Evolutionary conservation across 2,797 vertebrate genomes (phyloP), one percentile per base, ranked within the genome.

Genomic region (Acrossocheilus wenchowensis): DNA sequence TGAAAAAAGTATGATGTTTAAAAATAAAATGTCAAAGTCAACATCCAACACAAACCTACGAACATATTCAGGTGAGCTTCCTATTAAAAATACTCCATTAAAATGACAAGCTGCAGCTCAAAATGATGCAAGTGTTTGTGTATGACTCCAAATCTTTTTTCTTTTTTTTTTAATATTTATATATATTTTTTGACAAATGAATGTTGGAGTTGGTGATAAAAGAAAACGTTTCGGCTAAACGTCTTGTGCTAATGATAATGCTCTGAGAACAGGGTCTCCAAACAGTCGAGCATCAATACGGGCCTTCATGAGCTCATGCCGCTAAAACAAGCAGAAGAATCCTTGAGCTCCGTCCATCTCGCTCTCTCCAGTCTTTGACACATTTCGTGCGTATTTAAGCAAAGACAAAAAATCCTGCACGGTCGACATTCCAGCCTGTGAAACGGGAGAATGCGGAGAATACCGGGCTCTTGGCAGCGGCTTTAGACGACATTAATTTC

Each of bases 401-500:
- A 78, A 75, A 78, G 92, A 92, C 93, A 89, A 92, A 93, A 91
- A 89, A 91, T 93, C 92, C 92, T 90, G 86, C 91, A 81, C 90
- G 88, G 90, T 92, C 89, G 88, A 92, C 88, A 93, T 88, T 89
- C 81, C 87, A 89, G 89, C 82, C 90, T 89, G 88, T 89, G 87
- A 83, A 88, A 88, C 83, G 87, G 87, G 92, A 93, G 92, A 95
- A 94, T 93, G 92, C n/a, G 21, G 78, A 81, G 79, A 69, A 69
- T n/a, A 52, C 79, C 2, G 23, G 83, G 84, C 90, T 87, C 93
- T 93, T 94, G 94, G 93, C 94, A 93, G 93, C 92, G 92, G 91
- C 84, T 92, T 88, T 81, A 91, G 89, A 90, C 89, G 90, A 92
- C 93, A 94, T 94, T 92, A 88, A 95, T 95, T 95, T 95, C 89